These are phyloP conservation scores for Hydrolagus colliei DNA, from an alignment of 2,797 vertebrate species.

Conservation along the genomic window DNA sequence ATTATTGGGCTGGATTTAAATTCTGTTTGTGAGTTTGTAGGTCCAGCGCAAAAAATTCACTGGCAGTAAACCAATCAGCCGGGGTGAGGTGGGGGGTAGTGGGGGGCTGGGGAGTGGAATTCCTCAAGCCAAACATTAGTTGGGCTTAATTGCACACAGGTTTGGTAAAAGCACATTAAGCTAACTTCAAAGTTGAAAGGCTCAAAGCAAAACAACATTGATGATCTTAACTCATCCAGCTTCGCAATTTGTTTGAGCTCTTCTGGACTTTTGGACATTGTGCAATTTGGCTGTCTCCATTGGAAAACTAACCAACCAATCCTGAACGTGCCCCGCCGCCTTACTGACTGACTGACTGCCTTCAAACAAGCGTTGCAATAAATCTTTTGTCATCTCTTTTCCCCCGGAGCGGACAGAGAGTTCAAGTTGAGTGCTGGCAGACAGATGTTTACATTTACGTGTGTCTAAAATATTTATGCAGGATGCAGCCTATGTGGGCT, in stretches of 20 bases:
- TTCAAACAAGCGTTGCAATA: not conserved
- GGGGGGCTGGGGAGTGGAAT: too few relatives aligned
- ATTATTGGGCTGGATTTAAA: too few relatives aligned
- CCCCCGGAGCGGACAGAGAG: not conserved
- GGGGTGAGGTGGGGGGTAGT: too few relatives aligned
- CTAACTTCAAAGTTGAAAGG: not conserved
- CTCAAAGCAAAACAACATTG: not conserved
- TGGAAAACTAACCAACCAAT: constrained; percentile 4
- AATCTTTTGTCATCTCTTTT: not conserved
- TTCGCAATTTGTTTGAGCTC: not conserved
- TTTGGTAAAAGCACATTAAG: not conserved
- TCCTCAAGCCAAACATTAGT: too few relatives aligned
- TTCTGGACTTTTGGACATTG: not conserved
- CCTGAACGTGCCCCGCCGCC: not conserved
- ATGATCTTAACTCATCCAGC: not conserved
- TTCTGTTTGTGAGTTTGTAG: too few relatives aligned
- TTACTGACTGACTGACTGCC: not conserved
- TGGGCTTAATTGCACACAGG: not conserved
- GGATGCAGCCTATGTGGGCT: not conserved
- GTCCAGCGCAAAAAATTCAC: too few relatives aligned
- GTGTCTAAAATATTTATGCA: constrained; percentile 4
- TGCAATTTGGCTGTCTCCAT: not conserved
- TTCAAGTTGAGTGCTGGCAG: constrained; percentile 1
- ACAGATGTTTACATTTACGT: not conserved
- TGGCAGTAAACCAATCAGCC: too few relatives aligned